Percentiles rank a stretch among this genome's conserved stretches.
Evolutionary conservation across 2,797 vertebrate species (phyloP).

Genomic region (Urocyon cinereoargenteus): DNA sequence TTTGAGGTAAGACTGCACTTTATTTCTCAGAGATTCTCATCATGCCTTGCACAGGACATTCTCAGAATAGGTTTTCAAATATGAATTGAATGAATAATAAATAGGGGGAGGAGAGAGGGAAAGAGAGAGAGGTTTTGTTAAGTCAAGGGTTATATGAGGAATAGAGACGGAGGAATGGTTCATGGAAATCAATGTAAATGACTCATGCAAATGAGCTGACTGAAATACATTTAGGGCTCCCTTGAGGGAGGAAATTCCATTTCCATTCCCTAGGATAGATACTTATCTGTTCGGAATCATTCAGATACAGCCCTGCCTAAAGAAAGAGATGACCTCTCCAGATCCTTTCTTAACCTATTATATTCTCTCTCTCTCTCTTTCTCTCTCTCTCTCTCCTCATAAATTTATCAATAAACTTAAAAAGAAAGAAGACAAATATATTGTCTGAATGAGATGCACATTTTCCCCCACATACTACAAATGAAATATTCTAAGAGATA

Average conservation of each 20-base stretch:
- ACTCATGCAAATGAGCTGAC: conserved; percentile 71
- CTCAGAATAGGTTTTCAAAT: conserved; percentile 18
- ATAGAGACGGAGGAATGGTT: conserved; percentile 31
- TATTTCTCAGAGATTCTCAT: conserved; percentile 49
- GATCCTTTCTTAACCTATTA: background rate
- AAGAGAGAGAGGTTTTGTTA: conserved; percentile 30
- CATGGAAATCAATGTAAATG: conserved; percentile 73
- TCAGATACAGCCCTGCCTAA: background rate
- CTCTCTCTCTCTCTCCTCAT: background rate
- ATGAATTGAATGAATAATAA: conserved; percentile 66
- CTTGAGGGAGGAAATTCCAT: conserved; percentile 45
- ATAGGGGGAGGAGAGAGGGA: background rate
- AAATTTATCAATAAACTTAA: conserved; percentile 41
- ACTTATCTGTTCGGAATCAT: conserved; percentile 59
- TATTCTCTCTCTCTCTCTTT: background rate
- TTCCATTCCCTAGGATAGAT: conserved; percentile 49
- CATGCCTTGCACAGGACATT: background rate
- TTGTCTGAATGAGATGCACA: background rate
- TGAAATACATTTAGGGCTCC: conserved; percentile 68
- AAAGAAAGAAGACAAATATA: background rate
- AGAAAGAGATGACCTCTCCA: conserved; percentile 52
- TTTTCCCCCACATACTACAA: conserved; percentile 34
- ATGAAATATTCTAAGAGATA: conserved; percentile 47
- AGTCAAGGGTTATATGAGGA: conserved; percentile 63
- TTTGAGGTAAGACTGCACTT: background rate